These are phyloP conservation scores for Autographa pulchrina DNA, from an alignment of 2,888 invertebrate species.

Conservation along the genomic window DNA sequence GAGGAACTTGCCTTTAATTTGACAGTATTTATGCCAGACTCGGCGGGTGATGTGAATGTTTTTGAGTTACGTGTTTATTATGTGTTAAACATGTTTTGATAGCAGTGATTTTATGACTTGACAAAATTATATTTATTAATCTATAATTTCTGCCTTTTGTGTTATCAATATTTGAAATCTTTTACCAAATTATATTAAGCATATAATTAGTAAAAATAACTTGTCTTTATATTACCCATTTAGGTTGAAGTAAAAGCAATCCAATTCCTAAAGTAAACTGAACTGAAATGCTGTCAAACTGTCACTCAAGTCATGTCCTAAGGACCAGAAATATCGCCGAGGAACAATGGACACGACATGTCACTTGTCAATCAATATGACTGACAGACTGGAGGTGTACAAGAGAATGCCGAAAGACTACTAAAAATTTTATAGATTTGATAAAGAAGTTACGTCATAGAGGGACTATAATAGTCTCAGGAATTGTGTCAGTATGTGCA, in stretches of 20 bases:
- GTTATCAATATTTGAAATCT: no score
- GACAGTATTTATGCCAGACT: conserved; percentile 48
- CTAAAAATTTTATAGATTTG: conserved; percentile 19
- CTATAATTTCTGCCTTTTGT: no score
- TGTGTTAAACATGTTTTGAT: not conserved
- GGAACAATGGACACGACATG: conserved; percentile 8
- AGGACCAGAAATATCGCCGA: conserved; percentile 12
- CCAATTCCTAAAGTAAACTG: not conserved
- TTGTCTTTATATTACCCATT: not conserved
- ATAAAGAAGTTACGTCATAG: not conserved
- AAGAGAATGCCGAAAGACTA: conserved; percentile 14
- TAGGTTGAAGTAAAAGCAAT: not conserved
- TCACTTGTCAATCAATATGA: conserved; percentile 21
- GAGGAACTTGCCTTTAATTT: conserved; percentile 44
- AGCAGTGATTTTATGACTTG: not conserved
- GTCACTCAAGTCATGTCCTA: not conserved
- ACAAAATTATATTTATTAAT: not conserved
- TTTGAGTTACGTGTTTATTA: not conserved
- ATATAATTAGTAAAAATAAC: no score
- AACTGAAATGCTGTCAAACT: not conserved
- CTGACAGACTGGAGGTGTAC: conserved; percentile 3
- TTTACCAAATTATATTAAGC: no score
- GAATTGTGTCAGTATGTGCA: conserved; percentile 12
- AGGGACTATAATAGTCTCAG: not conserved
- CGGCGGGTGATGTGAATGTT: not conserved